A percentile compares a stretch with the other conserved stretches of the same genome.
Evolutionary conservation across 2,888 invertebrate species (phyloP).

Genomic region (Dione juno): DNA sequence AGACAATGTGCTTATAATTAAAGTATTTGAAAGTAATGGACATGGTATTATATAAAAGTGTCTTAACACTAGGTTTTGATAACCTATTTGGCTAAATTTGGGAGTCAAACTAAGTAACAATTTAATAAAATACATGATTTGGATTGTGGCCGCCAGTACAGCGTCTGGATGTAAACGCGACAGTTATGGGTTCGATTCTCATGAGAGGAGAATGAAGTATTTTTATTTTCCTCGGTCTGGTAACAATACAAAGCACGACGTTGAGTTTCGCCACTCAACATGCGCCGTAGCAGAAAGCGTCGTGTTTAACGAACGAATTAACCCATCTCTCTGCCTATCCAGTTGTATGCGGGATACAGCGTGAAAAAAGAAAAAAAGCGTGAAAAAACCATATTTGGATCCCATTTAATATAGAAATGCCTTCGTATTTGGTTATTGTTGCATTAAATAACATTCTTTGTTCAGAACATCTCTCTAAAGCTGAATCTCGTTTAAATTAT

Average conservation of each 20-base stretch:
- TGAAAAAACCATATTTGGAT: neutral
- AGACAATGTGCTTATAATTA: neutral
- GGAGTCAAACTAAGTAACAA: no score
- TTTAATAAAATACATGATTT: no score
- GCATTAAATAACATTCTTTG: slow-evolving; percentile 5
- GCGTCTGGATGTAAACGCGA: neutral
- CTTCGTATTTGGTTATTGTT: neutral
- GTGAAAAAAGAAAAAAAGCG: no score
- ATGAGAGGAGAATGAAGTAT: no score
- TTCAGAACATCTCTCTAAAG: slow-evolving; percentile 4
- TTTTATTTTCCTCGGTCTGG: no score
- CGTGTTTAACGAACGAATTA: no score
- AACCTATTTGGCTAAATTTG: no score
- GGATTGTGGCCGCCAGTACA: neutral
- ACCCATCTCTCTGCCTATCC: no score
- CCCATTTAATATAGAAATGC: neutral
- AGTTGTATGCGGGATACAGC: no score
- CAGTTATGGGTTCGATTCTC: neutral
- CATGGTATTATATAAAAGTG: neutral
- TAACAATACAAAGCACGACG: no score
- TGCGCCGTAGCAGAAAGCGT: no score
- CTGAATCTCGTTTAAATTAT: slow-evolving; percentile 21
- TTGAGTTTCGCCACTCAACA: no score
- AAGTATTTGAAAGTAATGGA: neutral
- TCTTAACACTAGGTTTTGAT: neutral